These are phyloP conservation scores for Anguilla megastoma DNA, from an alignment of 2,797 vertebrate genomes.

Conservation along the genomic window DNA sequence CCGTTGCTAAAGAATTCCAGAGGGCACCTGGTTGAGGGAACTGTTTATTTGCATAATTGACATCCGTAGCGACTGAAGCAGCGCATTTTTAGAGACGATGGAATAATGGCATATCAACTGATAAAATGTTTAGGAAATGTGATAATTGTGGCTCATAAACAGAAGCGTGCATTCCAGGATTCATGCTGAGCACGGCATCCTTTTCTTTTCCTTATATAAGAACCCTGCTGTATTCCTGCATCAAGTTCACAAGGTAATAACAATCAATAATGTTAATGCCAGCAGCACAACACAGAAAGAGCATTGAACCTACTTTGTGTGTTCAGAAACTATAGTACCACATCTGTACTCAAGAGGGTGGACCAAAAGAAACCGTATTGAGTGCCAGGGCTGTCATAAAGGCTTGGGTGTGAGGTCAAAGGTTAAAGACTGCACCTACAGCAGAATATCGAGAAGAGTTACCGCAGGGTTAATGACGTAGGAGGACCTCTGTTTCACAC, in stretches of 20 bases:
- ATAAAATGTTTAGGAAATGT: slow-evolving; percentile 30
- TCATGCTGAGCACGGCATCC: background rate
- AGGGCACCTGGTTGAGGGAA: background rate
- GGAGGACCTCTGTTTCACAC: slow-evolving; percentile 32
- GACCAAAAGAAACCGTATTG: background rate
- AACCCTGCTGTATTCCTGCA: background rate
- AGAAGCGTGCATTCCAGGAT: background rate
- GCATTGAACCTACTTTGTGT: slow-evolving; percentile 4
- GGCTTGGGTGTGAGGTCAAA: background rate
- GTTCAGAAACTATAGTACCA: background rate
- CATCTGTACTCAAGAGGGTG: background rate
- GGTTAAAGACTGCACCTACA: slow-evolving; percentile 11
- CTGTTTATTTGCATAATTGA: background rate
- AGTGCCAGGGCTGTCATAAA: background rate
- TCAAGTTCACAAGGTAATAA: slow-evolving; percentile 36
- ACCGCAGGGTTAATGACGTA: slow-evolving; percentile 2
- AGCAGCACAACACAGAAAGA: slow-evolving; percentile 11
- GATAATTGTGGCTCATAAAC: slow-evolving; percentile 9
- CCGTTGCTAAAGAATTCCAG: background rate
- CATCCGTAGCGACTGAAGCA: background rate
- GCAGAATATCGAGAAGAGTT: slow-evolving; percentile 12
- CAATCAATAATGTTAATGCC: slow-evolving; percentile 40
- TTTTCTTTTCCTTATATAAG: background rate
- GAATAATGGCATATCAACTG: slow-evolving; percentile 12
- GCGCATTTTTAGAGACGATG: background rate